Evolutionary conservation across 2,888 invertebrate species (phyloP).

Genomic region (Perithous albicinctus): DNA sequence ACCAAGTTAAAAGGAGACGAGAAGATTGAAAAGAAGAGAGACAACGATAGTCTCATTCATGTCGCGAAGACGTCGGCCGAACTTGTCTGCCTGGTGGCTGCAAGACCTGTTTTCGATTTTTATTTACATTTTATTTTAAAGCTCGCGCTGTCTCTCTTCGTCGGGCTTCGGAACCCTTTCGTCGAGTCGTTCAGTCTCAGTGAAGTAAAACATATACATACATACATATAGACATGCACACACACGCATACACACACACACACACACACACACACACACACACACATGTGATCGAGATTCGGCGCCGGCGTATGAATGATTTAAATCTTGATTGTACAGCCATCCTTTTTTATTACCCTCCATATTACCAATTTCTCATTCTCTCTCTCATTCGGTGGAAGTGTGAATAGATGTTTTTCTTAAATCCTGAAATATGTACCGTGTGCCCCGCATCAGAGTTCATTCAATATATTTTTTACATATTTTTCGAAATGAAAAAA

Average conservation of each 20-base stretch:
- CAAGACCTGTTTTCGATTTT: constrained; percentile 63
- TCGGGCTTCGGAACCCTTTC: constrained; percentile 33
- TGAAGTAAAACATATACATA: constrained; percentile 28
- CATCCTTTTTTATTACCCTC: constrained; percentile 47
- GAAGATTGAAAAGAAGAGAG: constrained; percentile 38
- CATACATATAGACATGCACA: constrained; percentile 14
- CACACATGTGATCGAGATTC: constrained; percentile 28
- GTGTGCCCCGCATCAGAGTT: neutral
- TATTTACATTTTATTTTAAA: constrained; percentile 61
- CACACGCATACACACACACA: constrained; percentile 29
- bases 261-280: constrained; percentile 10
- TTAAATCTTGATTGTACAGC: constrained; percentile 59
- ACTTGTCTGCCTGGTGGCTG: constrained; percentile 66
- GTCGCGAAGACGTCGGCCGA: constrained; percentile 61
- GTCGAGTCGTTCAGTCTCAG: constrained; percentile 36
- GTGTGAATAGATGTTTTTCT: constrained; percentile 8
- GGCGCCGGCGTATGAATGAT: constrained; percentile 49
- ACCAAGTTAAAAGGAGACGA: constrained; percentile 38
- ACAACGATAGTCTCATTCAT: constrained; percentile 58
- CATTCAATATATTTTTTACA: neutral
- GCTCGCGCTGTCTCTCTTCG: constrained; percentile 24
- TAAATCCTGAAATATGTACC: neutral
- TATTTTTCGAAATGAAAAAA: neutral
- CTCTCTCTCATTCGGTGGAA: constrained; percentile 65
- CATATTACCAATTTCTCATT: constrained; percentile 25